Conservation (phyloP, 1,140 invertebrate species). For the Lordiphosa clarofinis region DNA sequence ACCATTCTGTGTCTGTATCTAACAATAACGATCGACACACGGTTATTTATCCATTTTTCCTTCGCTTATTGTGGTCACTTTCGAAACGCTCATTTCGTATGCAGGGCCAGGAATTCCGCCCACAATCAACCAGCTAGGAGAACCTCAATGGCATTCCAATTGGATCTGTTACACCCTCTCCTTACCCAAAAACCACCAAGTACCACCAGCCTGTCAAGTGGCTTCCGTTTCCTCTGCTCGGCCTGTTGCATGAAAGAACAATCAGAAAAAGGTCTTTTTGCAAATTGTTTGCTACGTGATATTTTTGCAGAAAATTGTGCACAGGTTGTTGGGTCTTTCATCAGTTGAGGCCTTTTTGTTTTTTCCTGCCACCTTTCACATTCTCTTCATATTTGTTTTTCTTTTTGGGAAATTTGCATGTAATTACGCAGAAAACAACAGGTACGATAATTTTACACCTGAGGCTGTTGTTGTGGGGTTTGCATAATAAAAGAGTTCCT, state of each 20-base stretch:
- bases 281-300: slow-evolving; percentile 69
- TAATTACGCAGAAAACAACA: slow-evolving; percentile 37
- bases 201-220: slow-evolving; percentile 20
- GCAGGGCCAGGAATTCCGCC: slow-evolving; percentile 51
- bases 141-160: slow-evolving; percentile 40
- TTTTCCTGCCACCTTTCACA: slow-evolving; percentile 54
- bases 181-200: background rate
- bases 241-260: slow-evolving; percentile 72
- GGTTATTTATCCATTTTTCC: too few relatives aligned
- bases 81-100: slow-evolving; percentile 52
- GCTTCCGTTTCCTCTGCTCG: slow-evolving; percentile 49
- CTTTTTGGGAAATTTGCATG: slow-evolving; percentile 30
- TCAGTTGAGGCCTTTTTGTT: slow-evolving; percentile 29
- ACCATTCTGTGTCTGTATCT: too few relatives aligned
- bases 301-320: slow-evolving; percentile 48
- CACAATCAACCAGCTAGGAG: slow-evolving; percentile 44
- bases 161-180: slow-evolving; percentile 35
- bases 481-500: slow-evolving; percentile 8
- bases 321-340: slow-evolving; percentile 8
- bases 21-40: too few relatives aligned
- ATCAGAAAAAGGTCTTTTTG: slow-evolving; percentile 43
- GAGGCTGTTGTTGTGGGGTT: slow-evolving; percentile 9
- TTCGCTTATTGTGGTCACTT: slow-evolving; percentile 5
- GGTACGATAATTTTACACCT: slow-evolving; percentile 16
- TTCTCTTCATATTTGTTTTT: slow-evolving; percentile 20